These are phyloP conservation scores for Hemiprocne comata DNA, from an alignment of 2,113 vertebrate genomes.

Conservation along the genomic window DNA sequence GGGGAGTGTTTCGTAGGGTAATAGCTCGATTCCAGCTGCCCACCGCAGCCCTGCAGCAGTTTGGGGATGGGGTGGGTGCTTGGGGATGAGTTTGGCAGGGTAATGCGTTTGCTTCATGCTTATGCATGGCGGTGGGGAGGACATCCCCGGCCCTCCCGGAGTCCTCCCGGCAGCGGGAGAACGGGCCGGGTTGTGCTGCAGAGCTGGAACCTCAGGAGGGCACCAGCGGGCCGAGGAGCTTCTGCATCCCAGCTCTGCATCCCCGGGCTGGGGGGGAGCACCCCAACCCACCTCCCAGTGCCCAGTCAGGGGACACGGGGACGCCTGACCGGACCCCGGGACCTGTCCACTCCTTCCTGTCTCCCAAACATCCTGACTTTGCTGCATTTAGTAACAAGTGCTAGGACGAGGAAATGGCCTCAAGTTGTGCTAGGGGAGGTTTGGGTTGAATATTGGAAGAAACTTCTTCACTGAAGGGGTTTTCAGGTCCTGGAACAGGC, in stretches of 20 bases:
- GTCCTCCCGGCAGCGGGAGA: neutral
- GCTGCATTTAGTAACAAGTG: neutral
- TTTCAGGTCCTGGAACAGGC: too few species aligned
- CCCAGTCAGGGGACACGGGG: neutral
- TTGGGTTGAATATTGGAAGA: too few species aligned
- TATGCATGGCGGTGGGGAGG: rapidly evolving
- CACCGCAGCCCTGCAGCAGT: neutral
- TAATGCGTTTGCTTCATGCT: neutral
- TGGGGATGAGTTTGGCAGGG: neutral
- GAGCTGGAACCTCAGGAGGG: slow-evolving; percentile 25
- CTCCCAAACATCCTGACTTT: neutral
- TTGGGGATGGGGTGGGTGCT: neutral
- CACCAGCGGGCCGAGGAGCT: neutral
- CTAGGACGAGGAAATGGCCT: too few species aligned
- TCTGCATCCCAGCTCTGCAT: neutral
- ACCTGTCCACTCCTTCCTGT: neutral
- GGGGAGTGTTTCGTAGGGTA: neutral
- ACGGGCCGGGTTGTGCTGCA: neutral
- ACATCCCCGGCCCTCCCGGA: too few species aligned
- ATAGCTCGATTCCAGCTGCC: neutral
- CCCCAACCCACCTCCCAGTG: neutral
- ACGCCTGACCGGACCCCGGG: neutral
- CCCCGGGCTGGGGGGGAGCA: neutral
- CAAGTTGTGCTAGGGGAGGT: too few species aligned
- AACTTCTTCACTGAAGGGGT: too few species aligned